Percentiles rank a stretch among this genome's conserved stretches.
These are phyloP conservation scores for Orthosia gothica DNA, from an alignment of 2,888 invertebrate genomes.

Conservation along the genomic window DNA sequence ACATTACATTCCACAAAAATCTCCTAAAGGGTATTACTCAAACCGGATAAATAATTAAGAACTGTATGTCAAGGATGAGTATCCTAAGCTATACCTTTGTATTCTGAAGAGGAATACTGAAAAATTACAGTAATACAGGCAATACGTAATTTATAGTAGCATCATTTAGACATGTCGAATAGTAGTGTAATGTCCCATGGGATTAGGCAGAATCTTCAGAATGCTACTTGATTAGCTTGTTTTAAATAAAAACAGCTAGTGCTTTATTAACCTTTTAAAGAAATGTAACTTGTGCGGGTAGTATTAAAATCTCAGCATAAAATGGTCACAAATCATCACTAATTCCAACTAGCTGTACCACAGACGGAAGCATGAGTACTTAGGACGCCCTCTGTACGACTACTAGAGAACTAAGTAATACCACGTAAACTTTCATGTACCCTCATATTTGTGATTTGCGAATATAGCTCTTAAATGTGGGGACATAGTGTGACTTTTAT, in stretches of 20 bases:
- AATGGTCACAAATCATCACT: conserved; percentile 60
- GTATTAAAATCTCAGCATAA: conserved; percentile 13
- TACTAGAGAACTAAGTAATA: conserved; percentile 52
- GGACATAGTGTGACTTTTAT: conserved; percentile 46
- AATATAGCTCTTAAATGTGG: conserved; percentile 49
- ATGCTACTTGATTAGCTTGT: too few relatives aligned
- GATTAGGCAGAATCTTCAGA: too few relatives aligned
- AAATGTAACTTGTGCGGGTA: neutral
- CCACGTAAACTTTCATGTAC: conserved; percentile 36
- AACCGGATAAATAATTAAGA: too few relatives aligned
- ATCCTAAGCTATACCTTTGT: too few relatives aligned
- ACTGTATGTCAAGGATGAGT: too few relatives aligned
- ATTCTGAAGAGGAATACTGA: too few relatives aligned
- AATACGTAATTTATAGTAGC: too few relatives aligned
- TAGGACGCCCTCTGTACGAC: conserved; percentile 49
- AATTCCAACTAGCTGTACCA: conserved; percentile 55
- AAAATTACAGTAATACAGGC: too few relatives aligned
- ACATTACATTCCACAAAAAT: too few relatives aligned
- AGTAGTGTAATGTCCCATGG: too few relatives aligned
- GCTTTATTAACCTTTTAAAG: conserved; percentile 6
- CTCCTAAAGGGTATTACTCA: too few relatives aligned
- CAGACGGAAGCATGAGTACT: conserved; percentile 59
- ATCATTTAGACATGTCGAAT: too few relatives aligned
- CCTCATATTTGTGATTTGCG: conserved; percentile 46
- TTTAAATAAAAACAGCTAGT: neutral